A percentile compares a stretch with the other conserved stretches of the same genome.
Conservation (phyloP, 2,797 vertebrate species). For the Nasua narica region DNA sequence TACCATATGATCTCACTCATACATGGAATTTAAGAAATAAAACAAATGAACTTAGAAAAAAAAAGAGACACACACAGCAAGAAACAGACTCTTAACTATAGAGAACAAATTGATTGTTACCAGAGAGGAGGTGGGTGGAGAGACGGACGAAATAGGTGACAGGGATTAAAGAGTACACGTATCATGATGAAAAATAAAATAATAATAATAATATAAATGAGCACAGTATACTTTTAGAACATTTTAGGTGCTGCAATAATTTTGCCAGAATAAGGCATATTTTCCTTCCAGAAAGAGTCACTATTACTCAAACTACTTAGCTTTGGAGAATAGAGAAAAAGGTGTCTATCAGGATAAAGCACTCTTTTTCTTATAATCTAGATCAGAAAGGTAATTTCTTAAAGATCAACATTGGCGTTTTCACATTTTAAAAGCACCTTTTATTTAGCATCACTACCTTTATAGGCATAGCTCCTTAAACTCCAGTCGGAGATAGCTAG, state of each 20-base stretch:
- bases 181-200: background rate
- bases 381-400: conserved; percentile 12
- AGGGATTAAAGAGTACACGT: background rate
- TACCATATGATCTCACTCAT: background rate
- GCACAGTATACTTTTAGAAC: background rate
- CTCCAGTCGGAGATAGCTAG: background rate
- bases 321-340: background rate
- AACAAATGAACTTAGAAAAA: background rate
- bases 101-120: background rate
- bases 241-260: background rate
- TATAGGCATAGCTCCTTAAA: background rate
- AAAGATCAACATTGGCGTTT: background rate
- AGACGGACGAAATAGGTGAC: background rate
- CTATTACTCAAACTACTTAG: background rate
- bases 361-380: background rate
- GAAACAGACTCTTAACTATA: background rate
- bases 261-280: background rate
- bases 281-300: background rate
- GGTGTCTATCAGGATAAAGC: background rate
- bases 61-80: background rate
- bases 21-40: background rate
- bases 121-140: background rate
- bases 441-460: background rate
- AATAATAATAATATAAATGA: background rate
- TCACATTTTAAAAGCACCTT: background rate